Conservation (phyloP, 2,888 invertebrate species). For the Drosophila engyochracea region DNA sequence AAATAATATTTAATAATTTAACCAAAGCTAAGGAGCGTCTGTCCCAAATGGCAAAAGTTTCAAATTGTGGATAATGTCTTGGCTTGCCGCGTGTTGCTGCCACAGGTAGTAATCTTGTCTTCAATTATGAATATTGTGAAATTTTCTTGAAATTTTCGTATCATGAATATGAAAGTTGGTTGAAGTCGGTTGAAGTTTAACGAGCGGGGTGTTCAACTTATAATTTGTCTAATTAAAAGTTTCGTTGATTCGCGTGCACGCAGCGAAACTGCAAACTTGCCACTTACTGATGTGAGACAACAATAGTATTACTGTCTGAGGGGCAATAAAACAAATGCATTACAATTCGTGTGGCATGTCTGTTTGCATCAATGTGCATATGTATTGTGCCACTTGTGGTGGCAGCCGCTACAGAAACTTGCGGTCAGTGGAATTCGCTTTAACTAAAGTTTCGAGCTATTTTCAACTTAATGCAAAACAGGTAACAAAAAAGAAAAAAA, state of each 20-base stretch:
- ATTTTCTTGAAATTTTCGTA: constrained; percentile 19
- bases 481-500: constrained; percentile 30
- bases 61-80: constrained; percentile 8
- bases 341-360: constrained; percentile 19
- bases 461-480: constrained; percentile 53
- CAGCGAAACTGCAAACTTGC: constrained; percentile 11
- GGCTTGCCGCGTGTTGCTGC: background rate
- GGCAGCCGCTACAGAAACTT: constrained; percentile 20
- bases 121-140: constrained; percentile 22
- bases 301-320: constrained; percentile 24
- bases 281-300: constrained; percentile 40
- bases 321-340: constrained; percentile 55
- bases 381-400: constrained; percentile 29
- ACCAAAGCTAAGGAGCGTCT: constrained; percentile 30
- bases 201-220: constrained; percentile 52
- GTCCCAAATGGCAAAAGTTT: constrained; percentile 58
- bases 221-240: constrained; percentile 78
- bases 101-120: constrained; percentile 23
- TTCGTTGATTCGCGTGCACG: constrained; percentile 44
- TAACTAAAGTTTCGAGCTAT: constrained; percentile 20
- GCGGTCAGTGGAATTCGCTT: constrained; percentile 45
- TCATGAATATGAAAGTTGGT: constrained; percentile 61
- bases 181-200: constrained; percentile 44
- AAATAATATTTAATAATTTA: constrained; percentile 63
- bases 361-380: background rate